Percentiles rank a stretch among this genome's conserved stretches.
These are phyloP conservation scores for Drosophila parvula DNA, from an alignment of 1,140 invertebrate species.

Conservation along the genomic window DNA sequence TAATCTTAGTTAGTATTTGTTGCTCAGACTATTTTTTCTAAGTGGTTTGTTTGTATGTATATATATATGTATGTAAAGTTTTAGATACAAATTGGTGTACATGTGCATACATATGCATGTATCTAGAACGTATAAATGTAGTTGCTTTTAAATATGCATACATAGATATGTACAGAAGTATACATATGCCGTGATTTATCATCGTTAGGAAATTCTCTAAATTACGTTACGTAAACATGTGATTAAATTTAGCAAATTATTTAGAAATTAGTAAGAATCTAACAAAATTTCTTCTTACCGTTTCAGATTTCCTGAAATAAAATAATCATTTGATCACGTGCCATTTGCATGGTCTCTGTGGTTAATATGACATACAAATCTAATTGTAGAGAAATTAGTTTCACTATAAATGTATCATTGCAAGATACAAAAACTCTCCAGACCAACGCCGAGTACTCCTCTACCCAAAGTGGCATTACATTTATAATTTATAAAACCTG, in stretches of 20 bases:
- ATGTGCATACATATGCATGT: neutral
- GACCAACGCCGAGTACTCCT: neutral
- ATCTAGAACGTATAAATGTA: neutral
- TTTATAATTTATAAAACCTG: neutral
- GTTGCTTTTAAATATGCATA: neutral
- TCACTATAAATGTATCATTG: neutral
- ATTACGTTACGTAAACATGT: conserved; percentile 4
- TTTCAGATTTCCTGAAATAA: neutral
- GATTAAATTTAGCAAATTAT: neutral
- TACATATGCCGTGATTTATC: neutral
- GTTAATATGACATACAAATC: conserved; percentile 2
- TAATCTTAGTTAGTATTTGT: too few species aligned
- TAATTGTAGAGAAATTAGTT: neutral
- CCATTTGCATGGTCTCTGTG: neutral
- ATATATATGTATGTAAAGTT: too few species aligned
- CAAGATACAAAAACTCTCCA: neutral
- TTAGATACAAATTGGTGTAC: neutral
- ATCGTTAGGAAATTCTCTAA: neutral
- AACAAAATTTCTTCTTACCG: neutral
- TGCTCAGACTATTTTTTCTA: neutral
- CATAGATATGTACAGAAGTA: neutral
- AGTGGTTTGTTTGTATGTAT: neutral
- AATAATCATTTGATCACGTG: conserved; percentile 1
- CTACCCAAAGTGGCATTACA: neutral
- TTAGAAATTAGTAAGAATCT: neutral